Base-by-base conservation (phyloP, 2,888 invertebrate species). In the Emesis furor region DNA sequence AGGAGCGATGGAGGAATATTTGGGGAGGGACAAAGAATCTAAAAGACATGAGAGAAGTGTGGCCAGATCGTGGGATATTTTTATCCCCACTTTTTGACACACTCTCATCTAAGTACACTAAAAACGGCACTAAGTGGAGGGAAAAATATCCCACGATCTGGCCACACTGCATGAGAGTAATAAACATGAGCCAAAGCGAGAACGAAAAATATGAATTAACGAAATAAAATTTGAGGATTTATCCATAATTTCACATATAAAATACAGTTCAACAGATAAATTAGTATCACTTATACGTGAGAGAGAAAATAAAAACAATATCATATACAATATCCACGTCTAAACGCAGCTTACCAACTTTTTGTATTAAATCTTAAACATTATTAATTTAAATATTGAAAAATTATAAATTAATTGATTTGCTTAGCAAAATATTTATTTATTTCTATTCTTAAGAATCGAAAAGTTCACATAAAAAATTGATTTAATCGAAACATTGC, bases 141-240 rank as follows among this genome's bases (percentile, higher is more conserved):
- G 55, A 55, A n/a, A 55, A 55, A 55, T 55, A 55, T 55, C 55
- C 55, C 55, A 55, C n/a, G n/a, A 55, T 55, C 55, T 55, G n/a
- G 55, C 55, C 55, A 55, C 55, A 55, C 55, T 55, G 55, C 55
- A 55, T 55, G 55, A 8, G 46, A 12, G 46, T 51, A 51, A 7
- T 51, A 51, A 51, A 51, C 12, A 51, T 51, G 46, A 51, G 14
- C 46, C 14, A 14, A 51, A 51, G 46, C 14, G 6, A 12, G 46
- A 51, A 51, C 8, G 46, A 51, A 51, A 51, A 8, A 51, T 14
- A 51, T 8, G 12, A 51, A 12, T 51, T 51, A 51, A 12, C 46
- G 46, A 51, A 51, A 51, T 51, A 12, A 51, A 51, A 51, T 51
- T 51, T 51, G 46, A 51, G 46, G 46, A 6, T 51, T 51, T 8